Evolutionary conservation across 2,113 vertebrate species (phyloP).

Genomic region (Arothron firmamentum): DNA sequence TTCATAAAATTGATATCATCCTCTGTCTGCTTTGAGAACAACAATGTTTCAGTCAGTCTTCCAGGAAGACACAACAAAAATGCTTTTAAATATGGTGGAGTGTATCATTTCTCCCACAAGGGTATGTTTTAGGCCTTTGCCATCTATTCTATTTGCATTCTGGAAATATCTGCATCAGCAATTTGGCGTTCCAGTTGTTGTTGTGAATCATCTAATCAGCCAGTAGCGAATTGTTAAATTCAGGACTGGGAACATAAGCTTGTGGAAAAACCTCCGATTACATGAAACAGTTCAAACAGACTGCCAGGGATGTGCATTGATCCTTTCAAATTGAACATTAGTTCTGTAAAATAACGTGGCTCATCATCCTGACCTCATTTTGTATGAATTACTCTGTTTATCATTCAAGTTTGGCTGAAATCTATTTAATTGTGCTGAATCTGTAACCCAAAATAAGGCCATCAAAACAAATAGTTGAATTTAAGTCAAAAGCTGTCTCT

Average conservation of each 20-base stretch:
- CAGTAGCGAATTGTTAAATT: slow-evolving; percentile 11
- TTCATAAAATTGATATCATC: no score
- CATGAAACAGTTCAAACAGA: neutral
- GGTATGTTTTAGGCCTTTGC: slow-evolving; percentile 21
- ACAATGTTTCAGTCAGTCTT: no score
- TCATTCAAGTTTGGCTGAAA: slow-evolving; percentile 21
- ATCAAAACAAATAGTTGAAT: slow-evolving; percentile 1
- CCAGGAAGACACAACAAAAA: neutral
- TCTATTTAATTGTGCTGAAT: slow-evolving; percentile 11
- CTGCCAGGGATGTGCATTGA: neutral
- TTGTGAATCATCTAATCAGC: slow-evolving; percentile 37
- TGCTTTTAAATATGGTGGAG: neutral
- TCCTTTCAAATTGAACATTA: neutral
- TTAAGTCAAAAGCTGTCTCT: neutral
- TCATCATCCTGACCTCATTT: slow-evolving; percentile 1
- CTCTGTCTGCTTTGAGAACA: no score
- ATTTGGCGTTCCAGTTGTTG: slow-evolving; percentile 56
- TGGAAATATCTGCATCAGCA: slow-evolving; percentile 37
- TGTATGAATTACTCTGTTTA: slow-evolving; percentile 14
- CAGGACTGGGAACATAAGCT: neutral
- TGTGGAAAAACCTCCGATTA: slow-evolving; percentile 9
- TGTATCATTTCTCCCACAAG: slow-evolving; percentile 2
- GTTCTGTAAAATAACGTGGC: slow-evolving; percentile 1
- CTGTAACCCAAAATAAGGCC: neutral
- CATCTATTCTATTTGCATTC: slow-evolving; percentile 48